Evolutionary conservation across 1,140 invertebrate genomes (phyloP).

Genomic region (Musca vetustissima): DNA sequence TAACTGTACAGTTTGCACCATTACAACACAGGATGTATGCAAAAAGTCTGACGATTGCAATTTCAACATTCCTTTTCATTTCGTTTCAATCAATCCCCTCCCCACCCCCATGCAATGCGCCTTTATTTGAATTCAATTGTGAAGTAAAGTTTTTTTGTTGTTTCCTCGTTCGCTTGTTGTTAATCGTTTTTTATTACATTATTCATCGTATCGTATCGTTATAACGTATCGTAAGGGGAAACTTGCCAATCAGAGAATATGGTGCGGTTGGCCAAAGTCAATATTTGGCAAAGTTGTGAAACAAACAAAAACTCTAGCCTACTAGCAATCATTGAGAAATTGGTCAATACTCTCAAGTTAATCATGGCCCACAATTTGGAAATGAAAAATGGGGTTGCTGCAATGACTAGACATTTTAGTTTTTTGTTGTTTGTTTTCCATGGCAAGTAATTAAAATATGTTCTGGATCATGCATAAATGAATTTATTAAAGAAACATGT

Average conservation of each 20-base stretch:
- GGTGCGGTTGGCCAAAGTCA: no score
- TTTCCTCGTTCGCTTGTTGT: not conserved
- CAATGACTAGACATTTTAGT: not conserved
- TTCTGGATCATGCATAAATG: no score
- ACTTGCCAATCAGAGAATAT: no score
- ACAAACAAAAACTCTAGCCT: no score
- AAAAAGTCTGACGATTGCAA: not conserved
- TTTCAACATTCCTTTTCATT: conserved; percentile 22
- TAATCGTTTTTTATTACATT: conserved; percentile 13
- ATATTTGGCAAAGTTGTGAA: no score
- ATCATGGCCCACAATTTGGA: no score
- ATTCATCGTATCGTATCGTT: not conserved
- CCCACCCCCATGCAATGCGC: not conserved
- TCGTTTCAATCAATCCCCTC: not conserved
- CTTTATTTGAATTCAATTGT: conserved; percentile 11
- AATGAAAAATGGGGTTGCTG: no score
- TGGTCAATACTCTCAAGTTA: no score
- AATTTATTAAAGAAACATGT: not conserved
- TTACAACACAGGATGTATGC: not conserved
- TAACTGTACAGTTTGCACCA: no score
- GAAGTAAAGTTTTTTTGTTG: conserved; percentile 10
- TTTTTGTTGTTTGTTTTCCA: no score
- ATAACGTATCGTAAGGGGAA: no score
- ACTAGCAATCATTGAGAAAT: no score
- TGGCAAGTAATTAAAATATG: not conserved